Evolutionary conservation across 2,113 vertebrate genomes (phyloP), one percentile per base, ranked within the genome.

Genomic region (Clarias gariepinus): DNA sequence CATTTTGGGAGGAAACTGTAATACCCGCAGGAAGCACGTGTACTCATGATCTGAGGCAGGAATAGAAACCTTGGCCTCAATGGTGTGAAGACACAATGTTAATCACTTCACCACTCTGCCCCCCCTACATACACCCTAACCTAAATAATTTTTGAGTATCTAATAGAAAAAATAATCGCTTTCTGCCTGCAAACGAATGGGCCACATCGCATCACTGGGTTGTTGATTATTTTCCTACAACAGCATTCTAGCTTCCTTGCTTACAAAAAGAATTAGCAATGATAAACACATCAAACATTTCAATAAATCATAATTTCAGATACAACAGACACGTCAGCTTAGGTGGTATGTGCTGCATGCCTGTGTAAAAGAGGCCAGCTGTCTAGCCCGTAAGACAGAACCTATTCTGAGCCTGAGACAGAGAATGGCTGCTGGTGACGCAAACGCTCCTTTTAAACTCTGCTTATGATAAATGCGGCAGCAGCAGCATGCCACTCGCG

Each of bases 381-480:
- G 85, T 64, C 80, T 88, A 64, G 64, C 57, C n/a, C 11, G 61
- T 18, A 66, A 77, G 21, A 80, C 3, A 41, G n/a, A 61, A 77
- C 55, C 63, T 87, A 87, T 89, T 68, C 21, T 33, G 76, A 80
- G 76, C 15, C 57, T 76, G 64, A 63, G 47, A 84, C 19, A 47
- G 58, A 28, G 76, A 58, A 79, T 41, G 66, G 78, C 78, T 87
- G 71, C 83, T 68, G 30, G 36, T 83, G 86, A 89, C 61, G 86
- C 80, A 73, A 68, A 81, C 12, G 13, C 73, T 89, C n/a, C 53
- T 83, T 87, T 87, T 81, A 84, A 87, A 86, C 58, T 58, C 64
- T 28, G 81, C 30, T 58, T 15, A 85, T 83, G 80, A 86, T 80
- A 86, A 76, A 90, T 21, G n/a, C 11, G 3, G 76, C 80, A 64